phyloP scores from a whole-genome alignment of 2,888 invertebrate genomes.

The Drosophila macrospina region DNA sequence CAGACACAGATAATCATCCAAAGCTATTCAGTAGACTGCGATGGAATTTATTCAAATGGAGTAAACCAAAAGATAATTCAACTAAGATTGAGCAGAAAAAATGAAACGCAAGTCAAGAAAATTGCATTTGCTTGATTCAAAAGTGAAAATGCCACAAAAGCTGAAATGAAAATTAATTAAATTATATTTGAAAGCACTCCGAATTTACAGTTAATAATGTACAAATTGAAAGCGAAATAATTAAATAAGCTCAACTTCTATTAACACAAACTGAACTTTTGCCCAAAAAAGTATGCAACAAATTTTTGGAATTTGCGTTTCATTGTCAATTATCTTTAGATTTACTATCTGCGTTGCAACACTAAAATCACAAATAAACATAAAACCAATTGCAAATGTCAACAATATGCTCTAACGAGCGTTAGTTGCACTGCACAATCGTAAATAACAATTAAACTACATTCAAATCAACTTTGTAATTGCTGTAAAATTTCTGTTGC shows the following conservation, averaged over 20 bases:
- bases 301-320: no score
- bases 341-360: no score
- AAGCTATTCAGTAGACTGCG: not conserved
- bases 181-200: no score
- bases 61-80: not conserved
- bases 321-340: no score
- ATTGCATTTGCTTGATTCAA: not conserved
- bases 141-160: not conserved
- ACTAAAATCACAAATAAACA: no score
- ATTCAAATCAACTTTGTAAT: not conserved
- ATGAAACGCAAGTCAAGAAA: not conserved
- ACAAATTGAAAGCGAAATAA: not conserved
- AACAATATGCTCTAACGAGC: not conserved
- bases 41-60: constrained; percentile 4
- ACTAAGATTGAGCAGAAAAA: not conserved
- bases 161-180: no score
- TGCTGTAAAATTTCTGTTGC: not conserved
- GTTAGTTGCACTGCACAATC: not conserved
- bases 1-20: not conserved
- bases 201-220: not conserved
- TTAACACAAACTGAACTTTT: not conserved
- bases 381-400: not conserved
- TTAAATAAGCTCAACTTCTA: not conserved
- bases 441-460: not conserved
- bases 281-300: no score